phyloP scores from a whole-genome alignment of 2,797 vertebrate genomes.

The Rhinogobio ventralis region DNA sequence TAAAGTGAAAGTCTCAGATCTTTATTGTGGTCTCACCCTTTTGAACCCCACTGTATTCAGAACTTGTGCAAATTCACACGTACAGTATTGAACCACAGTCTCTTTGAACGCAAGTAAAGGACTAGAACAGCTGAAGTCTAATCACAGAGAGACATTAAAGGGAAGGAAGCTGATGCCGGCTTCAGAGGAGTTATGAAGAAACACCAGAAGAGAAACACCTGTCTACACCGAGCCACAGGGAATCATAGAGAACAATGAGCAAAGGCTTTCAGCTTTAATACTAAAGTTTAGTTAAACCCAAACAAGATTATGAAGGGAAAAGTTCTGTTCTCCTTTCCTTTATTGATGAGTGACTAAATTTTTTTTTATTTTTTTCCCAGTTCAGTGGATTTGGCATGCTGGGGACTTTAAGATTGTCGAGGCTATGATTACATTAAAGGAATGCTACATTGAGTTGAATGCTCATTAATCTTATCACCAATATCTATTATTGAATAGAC shows the following conservation, averaged over 20 bases:
- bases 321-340: slow-evolving; percentile 34
- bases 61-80: slow-evolving; percentile 20
- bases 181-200: slow-evolving; percentile 76
- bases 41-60: background rate
- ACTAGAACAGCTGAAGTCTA: slow-evolving; percentile 70
- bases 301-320: slow-evolving; percentile 46
- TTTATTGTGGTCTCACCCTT: background rate
- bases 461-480: slow-evolving; percentile 27
- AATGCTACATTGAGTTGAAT: background rate
- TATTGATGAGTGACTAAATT: background rate
- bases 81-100: slow-evolving; percentile 67
- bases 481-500: slow-evolving; percentile 17
- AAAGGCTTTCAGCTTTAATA: slow-evolving; percentile 58
- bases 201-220: slow-evolving; percentile 79
- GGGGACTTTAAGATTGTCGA: slow-evolving; percentile 31
- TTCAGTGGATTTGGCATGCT: background rate
- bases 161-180: slow-evolving; percentile 67
- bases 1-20: background rate
- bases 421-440: slow-evolving; percentile 13
- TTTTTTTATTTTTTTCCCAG: no score
- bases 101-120: slow-evolving; percentile 67
- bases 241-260: slow-evolving; percentile 73
- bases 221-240: slow-evolving; percentile 77
- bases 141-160: slow-evolving; percentile 69
- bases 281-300: slow-evolving; percentile 64